Conservation (phyloP, 2,797 vertebrate species). For the Sarcophilus harrisii region DNA sequence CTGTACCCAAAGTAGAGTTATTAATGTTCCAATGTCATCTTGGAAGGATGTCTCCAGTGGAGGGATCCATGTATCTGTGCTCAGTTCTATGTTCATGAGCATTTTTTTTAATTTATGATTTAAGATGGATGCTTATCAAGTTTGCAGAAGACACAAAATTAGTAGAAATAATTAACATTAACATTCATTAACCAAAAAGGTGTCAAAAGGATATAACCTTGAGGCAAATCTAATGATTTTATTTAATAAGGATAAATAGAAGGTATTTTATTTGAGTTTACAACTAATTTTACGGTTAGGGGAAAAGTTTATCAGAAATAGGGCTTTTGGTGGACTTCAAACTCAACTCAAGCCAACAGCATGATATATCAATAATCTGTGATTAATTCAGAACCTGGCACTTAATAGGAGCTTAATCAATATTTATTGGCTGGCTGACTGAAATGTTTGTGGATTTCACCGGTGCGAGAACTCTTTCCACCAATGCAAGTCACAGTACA, state of each 20-base stretch:
- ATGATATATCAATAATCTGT: not conserved
- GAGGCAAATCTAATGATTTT: not conserved
- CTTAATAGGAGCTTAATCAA: not conserved
- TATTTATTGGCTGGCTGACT: not conserved
- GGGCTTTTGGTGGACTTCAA: not conserved
- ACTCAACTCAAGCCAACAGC: not conserved
- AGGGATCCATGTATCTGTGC: not conserved
- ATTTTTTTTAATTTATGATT: not conserved
- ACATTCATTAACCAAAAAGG: not conserved
- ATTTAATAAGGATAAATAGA: not conserved
- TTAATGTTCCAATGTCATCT: not conserved
- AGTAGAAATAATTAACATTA: not conserved
- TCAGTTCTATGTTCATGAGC: not conserved
- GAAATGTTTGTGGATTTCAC: not conserved
- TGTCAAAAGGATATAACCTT: not conserved
- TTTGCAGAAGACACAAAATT: not conserved
- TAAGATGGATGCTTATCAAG: not conserved
- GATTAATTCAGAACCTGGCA: not conserved
- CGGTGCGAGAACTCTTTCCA: not conserved
- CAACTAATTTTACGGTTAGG: not conserved
- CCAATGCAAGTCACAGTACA: not conserved
- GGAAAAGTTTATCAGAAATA: not conserved
- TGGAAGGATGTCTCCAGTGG: not conserved
- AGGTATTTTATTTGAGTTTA: not conserved
- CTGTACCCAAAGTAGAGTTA: not conserved